Percentiles rank a stretch among this genome's conserved stretches.
Evolutionary conservation across 1,140 invertebrate species (phyloP).

Genomic region (Diuraphis noxia): DNA sequence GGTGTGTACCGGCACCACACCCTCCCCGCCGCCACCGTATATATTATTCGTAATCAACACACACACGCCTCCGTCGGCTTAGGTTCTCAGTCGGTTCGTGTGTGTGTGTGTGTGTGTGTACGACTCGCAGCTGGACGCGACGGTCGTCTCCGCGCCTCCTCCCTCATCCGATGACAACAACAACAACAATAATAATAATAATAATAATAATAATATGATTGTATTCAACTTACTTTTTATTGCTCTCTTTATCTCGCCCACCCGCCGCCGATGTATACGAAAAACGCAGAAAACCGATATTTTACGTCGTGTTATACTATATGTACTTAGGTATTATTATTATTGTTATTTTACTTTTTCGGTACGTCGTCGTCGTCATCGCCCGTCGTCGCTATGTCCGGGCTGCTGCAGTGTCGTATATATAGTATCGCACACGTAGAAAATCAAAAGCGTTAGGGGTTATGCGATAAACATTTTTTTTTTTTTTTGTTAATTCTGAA

Average conservation of each 20-base stretch:
- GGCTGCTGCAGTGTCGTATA: too few species aligned
- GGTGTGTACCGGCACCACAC: conserved; percentile 9
- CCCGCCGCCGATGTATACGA: neutral
- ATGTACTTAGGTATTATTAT: neutral
- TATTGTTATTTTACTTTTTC: conserved; percentile 3
- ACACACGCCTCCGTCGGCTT: conserved; percentile 6
- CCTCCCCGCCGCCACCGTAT: neutral
- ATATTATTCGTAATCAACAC: conserved; percentile 34
- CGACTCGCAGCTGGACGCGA: conserved; percentile 41
- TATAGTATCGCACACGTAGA: conserved; percentile 11
- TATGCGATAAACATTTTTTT: neutral
- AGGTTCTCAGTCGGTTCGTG: neutral
- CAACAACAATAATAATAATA: neutral
- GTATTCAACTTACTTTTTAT: conserved; percentile 36
- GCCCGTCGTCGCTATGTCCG: neutral
- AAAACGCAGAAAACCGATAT: conserved; percentile 12
- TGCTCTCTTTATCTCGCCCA: neutral
- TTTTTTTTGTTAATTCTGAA: too few species aligned
- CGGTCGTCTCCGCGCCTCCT: conserved; percentile 4
- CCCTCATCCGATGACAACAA: conserved; percentile 10
- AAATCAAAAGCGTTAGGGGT: neutral
- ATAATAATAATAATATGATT: neutral
- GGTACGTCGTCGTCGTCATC: neutral
- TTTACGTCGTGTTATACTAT: conserved; percentile 1
- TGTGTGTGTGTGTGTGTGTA: neutral